Evolutionary conservation across 2,888 invertebrate genomes (phyloP), one percentile per base, ranked within the genome.

Genomic region (Dryobota labecula): DNA sequence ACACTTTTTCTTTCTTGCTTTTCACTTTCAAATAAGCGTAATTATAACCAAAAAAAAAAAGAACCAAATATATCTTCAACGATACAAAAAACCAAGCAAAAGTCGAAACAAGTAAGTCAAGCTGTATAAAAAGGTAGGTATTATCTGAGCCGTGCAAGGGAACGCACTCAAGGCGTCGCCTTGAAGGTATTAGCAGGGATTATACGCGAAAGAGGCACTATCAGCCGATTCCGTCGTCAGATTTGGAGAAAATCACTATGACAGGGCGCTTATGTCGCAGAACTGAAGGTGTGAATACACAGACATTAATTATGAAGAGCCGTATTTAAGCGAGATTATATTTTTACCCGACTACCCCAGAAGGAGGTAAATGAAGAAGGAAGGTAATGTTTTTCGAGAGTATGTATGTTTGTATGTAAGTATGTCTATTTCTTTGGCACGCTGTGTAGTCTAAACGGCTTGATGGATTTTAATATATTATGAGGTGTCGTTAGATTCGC

Each of bases 201-300:
- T 86, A 87, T 73, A 76, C 57, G 61, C 49, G 53, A 47, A 82
- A 82, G 72, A 82, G 70, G 65, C 82, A 73, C 75, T 79, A 80
- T 84, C 86, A 81, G 78, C 76, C 65, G 78, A 78, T 84, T 73
- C 62, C 71, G 70, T 76, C 76, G 66, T 66, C 76, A 86, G 86
- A 86, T 86, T 85, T 85, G 65, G 73, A 67, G 79, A 58, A 78
- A 80, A 85, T 84, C 79, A 77, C 84, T 62, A 73, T 78, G 85
- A 84, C 83, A 79, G 72, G 72, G 78, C 70, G 80, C 82, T 82
- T 78, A 78, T 73, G 73, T 51, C 63, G 69, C 65, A 68, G 13
- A 73, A 53, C 49, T 65, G 30, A 57, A 63, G 51, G 27, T 41
- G 5, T 0, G 30, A 15, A 60, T 33, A 68, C 9, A 69, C 61